phyloP scores from a whole-genome alignment of 2,888 invertebrate genomes.

The Sphaerophoria rueppellii region DNA sequence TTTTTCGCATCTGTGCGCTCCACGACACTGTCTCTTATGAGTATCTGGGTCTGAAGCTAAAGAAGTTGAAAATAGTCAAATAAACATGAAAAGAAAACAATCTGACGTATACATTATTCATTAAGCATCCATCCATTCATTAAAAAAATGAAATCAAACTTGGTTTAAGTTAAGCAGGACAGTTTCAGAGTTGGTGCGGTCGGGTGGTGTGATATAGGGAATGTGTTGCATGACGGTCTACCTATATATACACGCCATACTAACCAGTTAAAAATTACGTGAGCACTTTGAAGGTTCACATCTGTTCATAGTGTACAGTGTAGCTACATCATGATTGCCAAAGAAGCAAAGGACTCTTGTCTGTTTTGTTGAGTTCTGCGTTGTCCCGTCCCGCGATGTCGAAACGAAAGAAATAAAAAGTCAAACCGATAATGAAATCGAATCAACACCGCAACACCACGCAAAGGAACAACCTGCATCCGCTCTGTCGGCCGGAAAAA shows the following conservation, averaged over 20 bases:
- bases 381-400: constrained; percentile 17
- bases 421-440: constrained; percentile 60
- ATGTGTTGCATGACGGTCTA: too few relatives aligned
- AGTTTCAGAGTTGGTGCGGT: neutral
- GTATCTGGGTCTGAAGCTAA: neutral
- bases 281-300: constrained; percentile 49
- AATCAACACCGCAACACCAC: constrained; percentile 60
- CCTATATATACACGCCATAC: constrained; percentile 34
- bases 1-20: constrained; percentile 37
- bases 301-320: constrained; percentile 44
- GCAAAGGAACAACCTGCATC: constrained; percentile 44
- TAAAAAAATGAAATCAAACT: constrained; percentile 63
- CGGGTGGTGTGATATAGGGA: neutral
- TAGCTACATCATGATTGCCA: neutral
- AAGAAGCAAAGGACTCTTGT: constrained; percentile 10
- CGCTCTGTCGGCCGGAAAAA: constrained; percentile 28
- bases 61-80: constrained; percentile 65
- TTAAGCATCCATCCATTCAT: constrained; percentile 74
- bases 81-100: constrained; percentile 75
- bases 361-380: neutral
- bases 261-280: constrained; percentile 54
- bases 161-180: constrained; percentile 11
- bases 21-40: neutral
- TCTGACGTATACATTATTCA: constrained; percentile 74
- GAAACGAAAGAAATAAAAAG: constrained; percentile 19